Evolutionary conservation across 2,797 vertebrate genomes (phyloP).

Genomic region (Notamacropus eugenii): DNA sequence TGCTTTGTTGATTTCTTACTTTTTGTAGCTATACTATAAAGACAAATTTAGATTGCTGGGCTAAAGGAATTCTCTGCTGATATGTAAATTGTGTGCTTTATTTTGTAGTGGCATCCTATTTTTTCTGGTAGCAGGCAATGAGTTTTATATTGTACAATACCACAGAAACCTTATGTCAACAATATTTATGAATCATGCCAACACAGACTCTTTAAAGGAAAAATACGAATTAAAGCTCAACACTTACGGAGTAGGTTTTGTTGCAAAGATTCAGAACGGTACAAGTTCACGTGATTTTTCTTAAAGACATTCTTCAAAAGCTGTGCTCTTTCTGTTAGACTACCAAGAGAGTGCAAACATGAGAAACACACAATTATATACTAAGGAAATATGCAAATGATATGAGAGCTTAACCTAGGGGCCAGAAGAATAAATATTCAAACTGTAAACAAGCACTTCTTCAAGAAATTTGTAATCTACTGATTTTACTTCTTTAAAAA

Average conservation of each 20-base stretch:
- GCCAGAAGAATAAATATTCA: neutral
- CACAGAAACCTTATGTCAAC: neutral
- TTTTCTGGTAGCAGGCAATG: neutral
- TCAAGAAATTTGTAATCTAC: neutral
- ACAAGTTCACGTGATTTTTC: slow-evolving; percentile 96
- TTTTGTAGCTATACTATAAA: neutral
- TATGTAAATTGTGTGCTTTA: neutral
- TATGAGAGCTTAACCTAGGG: neutral
- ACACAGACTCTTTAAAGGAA: neutral
- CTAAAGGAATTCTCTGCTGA: slow-evolving; percentile 1
- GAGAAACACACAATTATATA: slow-evolving; percentile 60
- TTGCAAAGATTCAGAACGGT: slow-evolving; percentile 96
- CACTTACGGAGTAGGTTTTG: slow-evolving; percentile 98
- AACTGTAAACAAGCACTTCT: slow-evolving; percentile 46
- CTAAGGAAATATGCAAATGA: slow-evolving; percentile 7
- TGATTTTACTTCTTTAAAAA: neutral
- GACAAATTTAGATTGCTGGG: neutral
- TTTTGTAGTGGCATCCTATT: neutral
- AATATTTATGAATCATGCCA: neutral
- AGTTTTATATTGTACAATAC: slow-evolving; percentile 11
- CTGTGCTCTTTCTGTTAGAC: slow-evolving; percentile 97
- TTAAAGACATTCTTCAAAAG: slow-evolving; percentile 99
- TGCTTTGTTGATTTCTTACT: neutral
- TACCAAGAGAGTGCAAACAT: slow-evolving; percentile 77
- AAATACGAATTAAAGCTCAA: slow-evolving; percentile 5